Conservation (phyloP, 1,140 invertebrate species). For the Oedothorax gibbosus region DNA sequence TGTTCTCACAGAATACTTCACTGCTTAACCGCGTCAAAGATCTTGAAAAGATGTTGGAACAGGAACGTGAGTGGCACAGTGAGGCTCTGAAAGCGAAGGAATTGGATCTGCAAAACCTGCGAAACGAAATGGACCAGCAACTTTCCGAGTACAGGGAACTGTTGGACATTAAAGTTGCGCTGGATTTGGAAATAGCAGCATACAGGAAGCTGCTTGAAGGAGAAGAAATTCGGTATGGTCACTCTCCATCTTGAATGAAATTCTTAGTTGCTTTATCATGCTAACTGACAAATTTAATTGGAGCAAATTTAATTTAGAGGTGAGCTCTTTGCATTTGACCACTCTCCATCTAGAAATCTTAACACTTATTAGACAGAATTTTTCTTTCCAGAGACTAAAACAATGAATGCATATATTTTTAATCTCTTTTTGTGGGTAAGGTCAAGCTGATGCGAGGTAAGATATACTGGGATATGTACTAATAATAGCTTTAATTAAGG, state of each 20-base stretch:
- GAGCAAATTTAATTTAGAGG: too few relatives aligned
- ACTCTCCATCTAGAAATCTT: neutral
- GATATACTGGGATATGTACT: too few relatives aligned
- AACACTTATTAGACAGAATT: neutral
- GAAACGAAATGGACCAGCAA: slow-evolving; percentile 86
- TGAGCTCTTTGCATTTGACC: neutral
- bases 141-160: slow-evolving; percentile 95
- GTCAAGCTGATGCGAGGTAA: too few relatives aligned
- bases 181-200: slow-evolving; percentile 96
- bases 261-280: too few relatives aligned
- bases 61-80: slow-evolving; percentile 78
- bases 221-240: slow-evolving; percentile 79
- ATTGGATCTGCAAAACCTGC: slow-evolving; percentile 81
- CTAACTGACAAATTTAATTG: too few relatives aligned
- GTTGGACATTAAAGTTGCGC: slow-evolving; percentile 94
- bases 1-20: slow-evolving; percentile 26
- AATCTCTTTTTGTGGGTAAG: too few relatives aligned
- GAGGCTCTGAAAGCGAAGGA: slow-evolving; percentile 79
- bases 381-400: too few relatives aligned
- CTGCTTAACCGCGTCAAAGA: slow-evolving; percentile 76
- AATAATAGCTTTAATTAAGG: too few relatives aligned
- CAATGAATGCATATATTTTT: too few relatives aligned
- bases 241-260: too few relatives aligned
- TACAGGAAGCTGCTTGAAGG: slow-evolving; percentile 91
- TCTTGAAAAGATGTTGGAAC: slow-evolving; percentile 83